Base-by-base conservation (phyloP, 2,888 invertebrate genomes). In the Andrena bucephala region DNA sequence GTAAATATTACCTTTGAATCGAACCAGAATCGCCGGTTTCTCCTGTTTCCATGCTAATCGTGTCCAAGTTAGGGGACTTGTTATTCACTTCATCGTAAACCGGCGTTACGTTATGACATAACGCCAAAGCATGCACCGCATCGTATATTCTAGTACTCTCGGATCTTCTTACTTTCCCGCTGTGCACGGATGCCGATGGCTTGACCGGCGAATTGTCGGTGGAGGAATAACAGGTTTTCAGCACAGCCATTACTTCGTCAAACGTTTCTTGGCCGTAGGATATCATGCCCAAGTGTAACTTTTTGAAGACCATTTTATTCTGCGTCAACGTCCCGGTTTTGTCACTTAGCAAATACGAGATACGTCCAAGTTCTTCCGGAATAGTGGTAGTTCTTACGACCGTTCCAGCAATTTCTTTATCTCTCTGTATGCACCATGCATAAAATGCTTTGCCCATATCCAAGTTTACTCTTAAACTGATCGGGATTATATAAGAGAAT, bases 91-190 rank as follows among this genome's bases (percentile, higher is more conserved):
- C 95, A 89, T 99, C 99, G 91, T 97, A 98, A 2, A 99, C 98
- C 0, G 99, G 99, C 0, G 99, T 99, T 10, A 99, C 99, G 94
- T 99, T 99, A 93, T 99, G 99, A 93, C 99, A 99, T 52, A 99
- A 95, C 0, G 99, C 99, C 69, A 99, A 95, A 0, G 99, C 99
- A 90, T 98, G 97, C 36, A 99, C 98, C 0, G 98, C 98, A 91
- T 98, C 98, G 94, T 97, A 97, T 81, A 98, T 97, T 72, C 98
- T 96, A 83, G 96, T 96, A 73, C 96, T 95, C 92, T 96, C 96
- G 16, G 97, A 95, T 91, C 96, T 95, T 72, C 97, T 95, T 89
- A 97, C 96, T 87, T 95, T 95, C 50, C 93, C 91, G 24, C 92
- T 85, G 73, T 92, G 87, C 70, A 74, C 27, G 3, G 85, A 83